Evolutionary conservation across 2,113 vertebrate genomes (phyloP).

Genomic region (Pandion haliaetus): DNA sequence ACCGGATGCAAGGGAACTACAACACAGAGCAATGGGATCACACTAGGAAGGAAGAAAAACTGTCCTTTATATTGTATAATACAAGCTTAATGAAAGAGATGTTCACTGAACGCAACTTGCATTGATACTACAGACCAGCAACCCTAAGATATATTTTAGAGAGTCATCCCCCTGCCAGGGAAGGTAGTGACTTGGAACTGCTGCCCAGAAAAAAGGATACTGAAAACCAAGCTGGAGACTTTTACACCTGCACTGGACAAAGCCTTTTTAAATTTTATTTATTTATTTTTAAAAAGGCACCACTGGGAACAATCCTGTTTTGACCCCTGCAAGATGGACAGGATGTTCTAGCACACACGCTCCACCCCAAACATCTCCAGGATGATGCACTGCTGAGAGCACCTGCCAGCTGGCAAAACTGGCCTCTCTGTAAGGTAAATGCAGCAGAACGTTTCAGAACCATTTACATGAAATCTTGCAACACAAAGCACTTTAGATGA

Average conservation of each 20-base stretch:
- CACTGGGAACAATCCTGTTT: not conserved
- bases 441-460: constrained; percentile 15
- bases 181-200: not conserved
- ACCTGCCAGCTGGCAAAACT: constrained; percentile 10
- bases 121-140: not conserved
- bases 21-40: not conserved
- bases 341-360: not conserved
- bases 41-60: not conserved
- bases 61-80: not conserved
- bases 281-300: not conserved
- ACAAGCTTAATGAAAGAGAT: not conserved
- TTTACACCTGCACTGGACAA: not conserved
- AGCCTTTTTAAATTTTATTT: not conserved
- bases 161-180: not conserved
- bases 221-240: not conserved
- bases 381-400: not conserved
- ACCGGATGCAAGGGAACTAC: not conserved
- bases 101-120: not conserved
- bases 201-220: not conserved
- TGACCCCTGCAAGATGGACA: accelerated
- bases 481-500: constrained; percentile 3
- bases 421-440: not conserved
- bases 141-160: not conserved
- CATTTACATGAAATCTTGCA: constrained; percentile 4
- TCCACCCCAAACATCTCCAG: not conserved